Evolutionary conservation across 2,888 invertebrate species (phyloP).

Genomic region (Leptogaster cylindrica): DNA sequence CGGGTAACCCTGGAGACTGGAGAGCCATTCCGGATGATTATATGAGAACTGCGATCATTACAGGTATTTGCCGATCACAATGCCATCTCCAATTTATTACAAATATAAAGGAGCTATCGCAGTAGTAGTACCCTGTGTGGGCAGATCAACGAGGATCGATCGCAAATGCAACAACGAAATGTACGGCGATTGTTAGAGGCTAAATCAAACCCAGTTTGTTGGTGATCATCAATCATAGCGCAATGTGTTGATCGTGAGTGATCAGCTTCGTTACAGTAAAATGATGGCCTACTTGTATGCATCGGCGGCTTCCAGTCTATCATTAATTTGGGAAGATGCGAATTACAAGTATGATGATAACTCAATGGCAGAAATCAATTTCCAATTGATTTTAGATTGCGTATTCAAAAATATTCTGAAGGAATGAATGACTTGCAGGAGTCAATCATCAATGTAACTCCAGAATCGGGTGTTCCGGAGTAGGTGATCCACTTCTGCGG

Average conservation of each 20-base stretch:
- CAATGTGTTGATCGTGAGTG: constrained; percentile 30
- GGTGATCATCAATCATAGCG: constrained; percentile 22
- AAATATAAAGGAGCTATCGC: constrained; percentile 11
- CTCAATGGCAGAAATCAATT: constrained; percentile 10
- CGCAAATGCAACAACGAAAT: not conserved
- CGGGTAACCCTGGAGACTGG: not conserved
- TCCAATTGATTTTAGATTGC: not conserved
- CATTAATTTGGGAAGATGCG: constrained; percentile 24
- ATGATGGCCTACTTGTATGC: constrained; percentile 18
- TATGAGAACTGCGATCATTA: constrained; percentile 24
- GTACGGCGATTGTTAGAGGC: not conserved
- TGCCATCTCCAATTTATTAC: constrained; percentile 31
- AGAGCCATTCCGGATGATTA: constrained; percentile 21
- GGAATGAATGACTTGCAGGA: not conserved
- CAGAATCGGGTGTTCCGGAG: constrained; percentile 15
- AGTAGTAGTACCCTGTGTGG: constrained; percentile 9
- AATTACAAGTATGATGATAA: constrained; percentile 5
- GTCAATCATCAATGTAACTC: not conserved
- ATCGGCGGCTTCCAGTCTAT: constrained; percentile 15
- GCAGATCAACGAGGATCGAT: not conserved
- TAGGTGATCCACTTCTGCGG: constrained; percentile 17
- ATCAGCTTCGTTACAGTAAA: constrained; percentile 6
- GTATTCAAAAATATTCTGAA: constrained; percentile 11
- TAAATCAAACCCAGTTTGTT: not conserved
- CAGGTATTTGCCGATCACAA: constrained; percentile 15